Base-by-base conservation (phyloP, 2,113 vertebrate genomes). In the Zingel zingel region DNA sequence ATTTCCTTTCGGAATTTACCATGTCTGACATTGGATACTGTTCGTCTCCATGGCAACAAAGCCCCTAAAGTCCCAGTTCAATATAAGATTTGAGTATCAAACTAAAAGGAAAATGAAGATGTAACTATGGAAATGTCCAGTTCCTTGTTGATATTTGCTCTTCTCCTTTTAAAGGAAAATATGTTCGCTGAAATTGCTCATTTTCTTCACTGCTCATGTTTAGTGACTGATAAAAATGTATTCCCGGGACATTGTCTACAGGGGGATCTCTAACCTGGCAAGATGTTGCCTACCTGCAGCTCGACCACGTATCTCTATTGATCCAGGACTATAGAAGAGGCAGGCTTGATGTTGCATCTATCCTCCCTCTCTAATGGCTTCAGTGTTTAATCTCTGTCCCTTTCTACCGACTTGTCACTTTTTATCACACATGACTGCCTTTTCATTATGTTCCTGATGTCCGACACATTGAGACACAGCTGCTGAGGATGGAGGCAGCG, bases 41-140 rank as follows among this genome's bases (percentile, higher is more conserved):
- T 91, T 73, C 39, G 84, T 94, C 81, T 92, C 95, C 86, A 94
- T 93, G 85, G 92, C 88, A 94, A 95, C 94, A 77, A 70, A 89
- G 80, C 83, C 77, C 76, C 70, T 47, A 63, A 89, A 89, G 71
- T 86, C 83, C 82, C 70, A 64, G 83, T 90, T 91, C 85, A 81
- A 81, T 85, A 64, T 88, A 89, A 77, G 73, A 86, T 77, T 82
- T 73, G 21, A 43, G 13, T 74, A 62, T 75, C 59, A 72, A 84
- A 77, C 39, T 63, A 59, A 77, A 88, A 58, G 69, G 36, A 33
- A 86, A 83, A 79, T 62, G 12, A 78, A 70, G 21, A 36, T 76
- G 5, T 71, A 33, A 57, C 65, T 77, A 79, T 73, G 59, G 9
- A 45, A 61, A 74, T 43, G 54, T 53, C 65, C 64, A 48, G 21